Percentiles rank a stretch among this genome's conserved stretches.
Evolutionary conservation across 1,140 invertebrate genomes (phyloP).

Genomic region (Globodera ellingtonae): DNA sequence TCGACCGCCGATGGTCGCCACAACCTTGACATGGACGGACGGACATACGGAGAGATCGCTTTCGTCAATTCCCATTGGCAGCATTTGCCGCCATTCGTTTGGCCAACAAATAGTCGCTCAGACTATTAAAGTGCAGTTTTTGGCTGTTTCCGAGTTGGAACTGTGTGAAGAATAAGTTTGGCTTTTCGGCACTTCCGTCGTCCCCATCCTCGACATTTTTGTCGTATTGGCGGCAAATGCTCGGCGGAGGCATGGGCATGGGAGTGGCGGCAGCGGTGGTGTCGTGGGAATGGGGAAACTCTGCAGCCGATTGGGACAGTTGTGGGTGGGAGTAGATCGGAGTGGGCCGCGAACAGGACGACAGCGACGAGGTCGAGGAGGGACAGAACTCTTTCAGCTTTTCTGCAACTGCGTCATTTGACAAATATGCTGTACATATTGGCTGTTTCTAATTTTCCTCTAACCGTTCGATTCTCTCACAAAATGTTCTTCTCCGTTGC

Average conservation of each 20-base stretch:
- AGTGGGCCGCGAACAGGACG: slow-evolving; percentile 17
- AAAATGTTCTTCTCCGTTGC: slow-evolving; percentile 27
- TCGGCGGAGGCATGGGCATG: slow-evolving; percentile 1
- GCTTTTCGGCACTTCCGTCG: neutral
- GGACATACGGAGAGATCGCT: neutral
- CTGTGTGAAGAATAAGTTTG: neutral
- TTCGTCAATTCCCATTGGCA: neutral
- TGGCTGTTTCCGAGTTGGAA: slow-evolving; percentile 1
- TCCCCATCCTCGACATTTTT: neutral
- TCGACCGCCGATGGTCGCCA: too few species aligned
- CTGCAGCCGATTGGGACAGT: neutral
- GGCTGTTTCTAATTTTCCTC: neutral
- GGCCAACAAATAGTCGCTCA: slow-evolving; percentile 14
- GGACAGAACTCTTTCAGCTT: neutral
- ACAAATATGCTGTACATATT: slow-evolving; percentile 16
- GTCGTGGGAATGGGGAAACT: neutral
- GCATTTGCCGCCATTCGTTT: slow-evolving; percentile 3
- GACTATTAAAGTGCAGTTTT: neutral
- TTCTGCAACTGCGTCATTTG: neutral
- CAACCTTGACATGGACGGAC: too few species aligned
- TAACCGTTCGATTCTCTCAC: neutral
- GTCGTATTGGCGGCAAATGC: slow-evolving; percentile 3
- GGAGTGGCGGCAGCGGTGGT: slow-evolving; percentile 5
- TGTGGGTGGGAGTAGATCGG: slow-evolving; percentile 12
- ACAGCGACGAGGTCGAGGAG: slow-evolving; percentile 28